Percentiles rank a stretch among this genome's conserved stretches.
Evolutionary conservation across 1,140 invertebrate genomes (phyloP).

Genomic region (Dendroctonus ponderosae): DNA sequence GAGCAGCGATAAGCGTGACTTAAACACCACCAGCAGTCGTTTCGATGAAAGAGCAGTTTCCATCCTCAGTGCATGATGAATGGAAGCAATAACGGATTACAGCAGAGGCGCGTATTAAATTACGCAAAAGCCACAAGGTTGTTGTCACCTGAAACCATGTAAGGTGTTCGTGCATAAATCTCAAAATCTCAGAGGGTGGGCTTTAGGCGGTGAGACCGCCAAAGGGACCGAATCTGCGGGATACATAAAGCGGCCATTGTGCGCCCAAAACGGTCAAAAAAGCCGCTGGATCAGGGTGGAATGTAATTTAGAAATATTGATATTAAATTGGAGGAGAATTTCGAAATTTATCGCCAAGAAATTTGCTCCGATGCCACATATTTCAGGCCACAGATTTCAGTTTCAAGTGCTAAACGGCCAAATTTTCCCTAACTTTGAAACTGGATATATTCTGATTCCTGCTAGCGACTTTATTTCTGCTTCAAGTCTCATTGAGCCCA

Average conservation of each 20-base stretch:
- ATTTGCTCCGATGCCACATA: too few species aligned
- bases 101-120: conserved; percentile 12
- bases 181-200: conserved; percentile 28
- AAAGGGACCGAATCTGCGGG: conserved; percentile 26
- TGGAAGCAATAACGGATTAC: background rate
- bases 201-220: conserved; percentile 22
- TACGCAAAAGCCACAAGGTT: conserved; percentile 27
- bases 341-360: too few species aligned
- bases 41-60: too few species aligned
- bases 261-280: conserved; percentile 5
- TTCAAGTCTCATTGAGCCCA: too few species aligned
- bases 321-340: conserved; percentile 23
- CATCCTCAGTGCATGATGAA: conserved; percentile 4
- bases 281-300: conserved; percentile 20
- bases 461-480: too few species aligned
- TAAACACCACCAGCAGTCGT: too few species aligned
- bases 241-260: conserved; percentile 32
- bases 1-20: too few species aligned
- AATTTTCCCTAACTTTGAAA: too few species aligned
- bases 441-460: too few species aligned
- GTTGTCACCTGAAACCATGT: conserved; percentile 34
- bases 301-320: conserved; percentile 34
- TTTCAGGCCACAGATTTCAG: too few species aligned
- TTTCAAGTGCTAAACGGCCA: too few species aligned
- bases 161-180: conserved; percentile 33